phyloP scores from a whole-genome alignment of 2,888 invertebrate genomes.

The Anoplius nigerrimus region DNA sequence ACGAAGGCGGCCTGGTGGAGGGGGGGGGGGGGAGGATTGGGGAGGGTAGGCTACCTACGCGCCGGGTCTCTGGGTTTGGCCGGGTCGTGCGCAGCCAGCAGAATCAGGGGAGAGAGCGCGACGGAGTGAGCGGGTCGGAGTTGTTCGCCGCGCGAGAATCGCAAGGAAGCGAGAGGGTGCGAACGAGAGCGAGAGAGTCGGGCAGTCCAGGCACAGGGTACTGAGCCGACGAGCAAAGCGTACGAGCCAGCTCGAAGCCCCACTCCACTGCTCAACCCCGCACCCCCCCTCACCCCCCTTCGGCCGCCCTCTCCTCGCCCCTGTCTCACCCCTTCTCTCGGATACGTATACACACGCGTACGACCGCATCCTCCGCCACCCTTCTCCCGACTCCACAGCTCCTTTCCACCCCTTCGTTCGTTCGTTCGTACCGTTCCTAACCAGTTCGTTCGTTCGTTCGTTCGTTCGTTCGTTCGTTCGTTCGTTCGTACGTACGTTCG shows the following conservation, averaged over 20 bases:
- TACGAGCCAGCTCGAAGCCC: conserved; percentile 34
- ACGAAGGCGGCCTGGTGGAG: conserved; percentile 28
- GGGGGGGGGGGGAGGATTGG: conserved; percentile 59
- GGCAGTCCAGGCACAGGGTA: conserved; percentile 19
- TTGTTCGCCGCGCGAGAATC: conserved; percentile 1
- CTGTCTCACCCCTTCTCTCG: conserved; percentile 14
- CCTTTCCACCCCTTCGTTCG: conserved; percentile 43
- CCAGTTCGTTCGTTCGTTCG: conserved; percentile 36
- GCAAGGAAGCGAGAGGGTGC: conserved; percentile 14
- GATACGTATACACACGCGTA: conserved; percentile 20
- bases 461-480: conserved; percentile 31
- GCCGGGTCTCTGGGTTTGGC: conserved; percentile 65
- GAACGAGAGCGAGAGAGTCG: conserved; percentile 19
- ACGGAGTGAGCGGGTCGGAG: conserved; percentile 17
- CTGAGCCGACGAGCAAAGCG: conserved; percentile 11
- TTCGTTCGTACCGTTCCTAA: conserved; percentile 23
- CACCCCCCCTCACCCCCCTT: conserved; percentile 39
- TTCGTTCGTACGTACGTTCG: conserved; percentile 36
- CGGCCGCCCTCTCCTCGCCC: conserved; percentile 19
- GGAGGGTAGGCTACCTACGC: conserved; percentile 59
- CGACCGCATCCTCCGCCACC: conserved; percentile 32
- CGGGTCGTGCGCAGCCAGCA: conserved; percentile 62
- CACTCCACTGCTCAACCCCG: conserved; percentile 39
- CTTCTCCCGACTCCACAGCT: conserved; percentile 39
- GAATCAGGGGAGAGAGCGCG: conserved; percentile 19